Base-by-base conservation (phyloP, 2,113 vertebrate genomes). In the Chloroceryle aenea region DNA sequence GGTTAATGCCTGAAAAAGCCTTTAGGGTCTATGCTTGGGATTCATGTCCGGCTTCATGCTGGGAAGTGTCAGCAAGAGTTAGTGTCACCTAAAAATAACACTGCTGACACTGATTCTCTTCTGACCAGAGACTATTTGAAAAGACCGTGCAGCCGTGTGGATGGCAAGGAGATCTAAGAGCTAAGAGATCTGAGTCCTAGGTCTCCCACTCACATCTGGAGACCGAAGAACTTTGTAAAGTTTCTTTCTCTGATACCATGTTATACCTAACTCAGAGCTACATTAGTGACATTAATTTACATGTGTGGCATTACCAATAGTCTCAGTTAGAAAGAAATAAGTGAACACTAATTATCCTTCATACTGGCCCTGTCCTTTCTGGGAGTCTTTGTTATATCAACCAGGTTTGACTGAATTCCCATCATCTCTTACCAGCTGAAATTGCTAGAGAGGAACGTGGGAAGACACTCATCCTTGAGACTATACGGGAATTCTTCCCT, bases 401-500 rank as follows among this genome's bases (percentile, higher is more conserved):
- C 4, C 2, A 64, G 6, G 2, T 42, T 59, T 91, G n/a, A 82
- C 23, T 84, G 74, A 75, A 36, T 61, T 75, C 15, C 26, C 7
- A 22, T 84, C 69, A 10, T 74, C 34, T 85, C 22, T 94, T 59
- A 40, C 4, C 40, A 89, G 87, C 22, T 55, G 94, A 95, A 74
- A 21, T 67, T 85, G 64, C 14, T 43, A 73, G 66, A 69, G 94
- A 94, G 29, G 80, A 90, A n/a, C 61, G 0, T 40, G 77, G 55
- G 30, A 75, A 81, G 19, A 87, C 9, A 52, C 10, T 32, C 11
- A 1, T 73, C 14, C 30, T 83, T 76, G 95, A 97, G 79, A 98
- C 96, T 6, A 23, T 98, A 76, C 97, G 98, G 59, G 97, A 87
- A 12, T 98, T 97, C 93, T 99, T 99, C 77, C 98, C 98, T 16